Conservation (phyloP, 2,797 vertebrate species). For the Holocentrus rufus region DNA sequence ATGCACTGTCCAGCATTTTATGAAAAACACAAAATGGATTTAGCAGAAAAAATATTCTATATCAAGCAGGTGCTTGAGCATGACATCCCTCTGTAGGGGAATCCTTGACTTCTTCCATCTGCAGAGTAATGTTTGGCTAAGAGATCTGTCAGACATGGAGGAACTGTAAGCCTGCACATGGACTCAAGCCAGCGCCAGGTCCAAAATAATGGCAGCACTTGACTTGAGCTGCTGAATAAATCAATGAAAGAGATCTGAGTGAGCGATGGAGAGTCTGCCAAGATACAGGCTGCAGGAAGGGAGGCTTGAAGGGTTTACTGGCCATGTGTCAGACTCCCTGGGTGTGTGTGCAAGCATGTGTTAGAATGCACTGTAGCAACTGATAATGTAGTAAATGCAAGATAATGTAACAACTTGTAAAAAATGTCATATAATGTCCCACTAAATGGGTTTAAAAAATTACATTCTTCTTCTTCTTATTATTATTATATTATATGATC, state of each 20-base stretch:
- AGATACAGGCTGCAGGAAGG: constrained; percentile 18
- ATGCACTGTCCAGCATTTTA: background rate
- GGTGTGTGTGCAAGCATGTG: constrained; percentile 10
- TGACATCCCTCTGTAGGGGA: background rate
- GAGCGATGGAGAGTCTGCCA: constrained; percentile 24
- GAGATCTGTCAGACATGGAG: constrained; percentile 32
- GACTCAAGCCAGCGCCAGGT: constrained; percentile 19
- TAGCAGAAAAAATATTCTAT: constrained; percentile 19
- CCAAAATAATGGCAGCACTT: constrained; percentile 48
- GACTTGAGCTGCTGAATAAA: constrained; percentile 38
- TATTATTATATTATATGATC: too few species aligned
- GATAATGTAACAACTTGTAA: constrained; percentile 17
- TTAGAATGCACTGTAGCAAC: constrained; percentile 1
- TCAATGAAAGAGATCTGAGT: constrained; percentile 29
- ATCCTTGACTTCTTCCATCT: constrained; percentile 20
- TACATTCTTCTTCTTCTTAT: too few species aligned
- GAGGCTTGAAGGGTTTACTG: constrained; percentile 30
- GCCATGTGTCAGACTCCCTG: constrained; percentile 17
- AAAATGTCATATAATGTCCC: background rate
- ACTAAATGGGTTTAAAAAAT: constrained; percentile 4
- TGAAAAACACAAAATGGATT: constrained; percentile 13
- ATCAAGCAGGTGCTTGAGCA: constrained; percentile 22
- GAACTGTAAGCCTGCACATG: constrained; percentile 26
- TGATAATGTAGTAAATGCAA: too few species aligned
- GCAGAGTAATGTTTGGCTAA: constrained; percentile 23